Evolutionary conservation across 2,888 invertebrate genomes (phyloP).

Genomic region (Rhorus exstirpatorius): DNA sequence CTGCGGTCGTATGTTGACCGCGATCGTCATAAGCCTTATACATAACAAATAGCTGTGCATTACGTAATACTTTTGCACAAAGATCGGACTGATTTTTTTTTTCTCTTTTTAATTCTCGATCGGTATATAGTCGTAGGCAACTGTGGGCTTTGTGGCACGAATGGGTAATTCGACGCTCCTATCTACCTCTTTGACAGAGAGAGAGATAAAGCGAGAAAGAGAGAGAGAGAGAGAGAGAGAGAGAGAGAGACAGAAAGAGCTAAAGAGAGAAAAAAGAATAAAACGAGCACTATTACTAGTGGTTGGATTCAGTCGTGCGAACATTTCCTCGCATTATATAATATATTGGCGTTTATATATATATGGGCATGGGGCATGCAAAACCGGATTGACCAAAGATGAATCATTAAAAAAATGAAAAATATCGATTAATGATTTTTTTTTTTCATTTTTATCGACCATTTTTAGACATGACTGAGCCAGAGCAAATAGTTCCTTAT

Average conservation of each 20-base stretch:
- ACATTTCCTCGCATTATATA: neutral
- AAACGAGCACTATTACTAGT: slow-evolving; percentile 12
- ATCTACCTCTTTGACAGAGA: slow-evolving; percentile 12
- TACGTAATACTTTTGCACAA: slow-evolving; percentile 8
- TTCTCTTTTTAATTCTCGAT: slow-evolving; percentile 11
- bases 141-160: slow-evolving; percentile 41
- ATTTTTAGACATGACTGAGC: too few relatives aligned
- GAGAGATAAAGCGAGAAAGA: too few relatives aligned
- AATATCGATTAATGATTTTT: too few relatives aligned
- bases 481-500: too few relatives aligned
- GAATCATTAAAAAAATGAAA: too few relatives aligned
- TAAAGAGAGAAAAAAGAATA: too few relatives aligned
- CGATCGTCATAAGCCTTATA: slow-evolving; percentile 4
- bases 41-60: neutral
- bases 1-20: slow-evolving; percentile 1
- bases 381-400: too few relatives aligned
- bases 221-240: slow-evolving; percentile 19
- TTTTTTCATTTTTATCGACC: neutral
- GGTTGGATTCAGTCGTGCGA: slow-evolving; percentile 38
- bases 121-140: slow-evolving; percentile 22
- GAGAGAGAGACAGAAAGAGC: too few relatives aligned
- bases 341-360: neutral
- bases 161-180: slow-evolving; percentile 52
- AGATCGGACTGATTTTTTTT: too few relatives aligned
- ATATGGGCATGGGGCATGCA: too few relatives aligned